Evolutionary conservation across 2,113 vertebrate species (phyloP).

Genomic region (Protomyctophum bolini): DNA sequence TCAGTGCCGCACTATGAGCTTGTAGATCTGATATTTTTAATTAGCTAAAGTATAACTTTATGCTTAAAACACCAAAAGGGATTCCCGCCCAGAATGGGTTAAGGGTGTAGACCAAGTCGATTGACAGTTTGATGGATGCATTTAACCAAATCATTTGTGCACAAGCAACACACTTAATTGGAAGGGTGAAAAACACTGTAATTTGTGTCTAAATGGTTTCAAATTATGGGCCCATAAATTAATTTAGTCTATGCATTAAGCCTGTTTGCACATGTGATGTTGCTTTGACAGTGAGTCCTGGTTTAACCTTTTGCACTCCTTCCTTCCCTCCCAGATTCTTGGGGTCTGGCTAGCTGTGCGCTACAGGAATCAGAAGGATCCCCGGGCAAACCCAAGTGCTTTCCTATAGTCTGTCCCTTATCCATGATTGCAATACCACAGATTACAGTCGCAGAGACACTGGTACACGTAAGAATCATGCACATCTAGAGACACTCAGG

Average conservation of each 20-base stretch:
- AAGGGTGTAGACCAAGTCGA: neutral
- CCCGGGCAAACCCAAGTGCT: slow-evolving; percentile 91
- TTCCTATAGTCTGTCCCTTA: slow-evolving; percentile 82
- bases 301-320: slow-evolving; percentile 18
- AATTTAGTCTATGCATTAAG: neutral
- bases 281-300: neutral
- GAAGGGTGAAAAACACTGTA: neutral
- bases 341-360: slow-evolving; percentile 93
- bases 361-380: slow-evolving; percentile 94
- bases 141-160: neutral
- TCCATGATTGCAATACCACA: slow-evolving; percentile 2
- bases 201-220: neutral
- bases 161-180: neutral
- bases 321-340: slow-evolving; percentile 80
- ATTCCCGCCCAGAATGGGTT: no score
- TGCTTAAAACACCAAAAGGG: no score
- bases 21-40: no score
- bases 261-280: neutral
- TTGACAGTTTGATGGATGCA: neutral
- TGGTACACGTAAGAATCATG: slow-evolving; percentile 51
- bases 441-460: slow-evolving; percentile 44
- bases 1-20: no score
- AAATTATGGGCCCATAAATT: neutral
- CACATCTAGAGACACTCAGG: slow-evolving; percentile 53
- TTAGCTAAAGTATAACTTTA: no score